Base-by-base conservation (phyloP, 2,888 invertebrate genomes). In the Temnothorax unifasciatus region DNA sequence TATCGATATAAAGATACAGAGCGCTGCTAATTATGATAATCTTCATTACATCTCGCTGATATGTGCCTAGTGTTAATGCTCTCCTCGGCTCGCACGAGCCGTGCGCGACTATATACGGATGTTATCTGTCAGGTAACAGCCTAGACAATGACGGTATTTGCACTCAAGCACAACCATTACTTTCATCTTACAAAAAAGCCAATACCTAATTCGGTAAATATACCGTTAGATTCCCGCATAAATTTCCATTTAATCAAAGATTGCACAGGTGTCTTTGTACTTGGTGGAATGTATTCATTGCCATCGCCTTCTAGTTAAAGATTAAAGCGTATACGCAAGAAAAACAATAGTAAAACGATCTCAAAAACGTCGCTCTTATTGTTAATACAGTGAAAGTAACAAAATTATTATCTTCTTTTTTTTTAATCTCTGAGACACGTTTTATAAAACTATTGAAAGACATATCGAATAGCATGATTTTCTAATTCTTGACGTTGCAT, bases 271-370 rank as follows among this genome's bases (percentile, higher is more conserved):
- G 76, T 85, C 88, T 92, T 93, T 93, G 91, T 92, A 93, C 92
- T 92, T 88, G 89, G 88, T 92, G 90, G 90, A 92, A 92, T 92
- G 92, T 88, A 92, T 89, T 90, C 57, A 69, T 59, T 81, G 38
- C 34, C 69, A 69, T 84, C 83, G 69, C 79, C 59, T 83, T 84
- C 66, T 85, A 84, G 87, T 82, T 61, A 85, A 54, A 83, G 5
- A 88, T 82, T 61, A 86, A 54, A 83, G 5, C 50, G 47, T 63
- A 66, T 29, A 69, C 29, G 59, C 44, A 52, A 66, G 69, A 86
- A 69, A 85, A 86, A 85, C 82, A 75, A 75, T 74, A 64, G 75
- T 52, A n/a, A 66, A 76, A 66, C 41, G 57, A 79, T 69, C 18
- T 18, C 25, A 25, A 44, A 54, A 29, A 47, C 3, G n/a, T 79